phyloP scores from a whole-genome alignment of 1,140 invertebrate genomes.

The Psix sp. region DNA sequence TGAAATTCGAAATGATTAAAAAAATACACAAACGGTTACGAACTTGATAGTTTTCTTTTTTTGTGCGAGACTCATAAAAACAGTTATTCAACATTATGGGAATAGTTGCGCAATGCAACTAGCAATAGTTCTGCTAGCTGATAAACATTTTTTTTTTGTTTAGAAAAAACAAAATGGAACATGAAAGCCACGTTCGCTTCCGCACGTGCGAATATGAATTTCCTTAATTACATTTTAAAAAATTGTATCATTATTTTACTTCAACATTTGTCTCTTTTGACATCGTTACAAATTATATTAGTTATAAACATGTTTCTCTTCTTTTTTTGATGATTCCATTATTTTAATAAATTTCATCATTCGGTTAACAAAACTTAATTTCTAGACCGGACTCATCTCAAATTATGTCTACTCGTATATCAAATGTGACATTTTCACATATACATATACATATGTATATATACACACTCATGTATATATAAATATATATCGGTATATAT shows the following conservation, averaged over 20 bases:
- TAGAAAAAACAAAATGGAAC: slow-evolving; percentile 18
- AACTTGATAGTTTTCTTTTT: slow-evolving; percentile 35
- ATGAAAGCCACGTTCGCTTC: slow-evolving; percentile 23
- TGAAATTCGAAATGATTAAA: slow-evolving; percentile 28
- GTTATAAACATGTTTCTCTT: slow-evolving; percentile 3
- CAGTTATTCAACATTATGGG: slow-evolving; percentile 18
- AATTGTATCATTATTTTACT: no score
- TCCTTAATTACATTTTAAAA: no score
- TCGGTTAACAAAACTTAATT: slow-evolving; percentile 32
- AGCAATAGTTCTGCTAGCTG: no score
- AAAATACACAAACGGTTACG: slow-evolving; percentile 5
- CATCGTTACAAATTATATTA: slow-evolving; percentile 31
- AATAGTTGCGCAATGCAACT: slow-evolving; percentile 28
- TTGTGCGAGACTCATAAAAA: slow-evolving; percentile 60
- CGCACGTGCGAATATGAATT: slow-evolving; percentile 36
- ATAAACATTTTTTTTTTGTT: slow-evolving; percentile 31
- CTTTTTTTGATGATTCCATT: slow-evolving; percentile 7
- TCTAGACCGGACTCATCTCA: slow-evolving; percentile 36
- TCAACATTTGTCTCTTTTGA: slow-evolving; percentile 9
- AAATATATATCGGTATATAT: no score
- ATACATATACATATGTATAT: slow-evolving; percentile 39
- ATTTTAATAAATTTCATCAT: slow-evolving; percentile 1
- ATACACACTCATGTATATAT: no score
- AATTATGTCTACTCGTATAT: slow-evolving; percentile 35
- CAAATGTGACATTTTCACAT: slow-evolving; percentile 34